Percentiles rank a stretch among this genome's conserved stretches.
phyloP scores from a whole-genome alignment of 2,797 vertebrate species.

The Diplodus sargus region DNA sequence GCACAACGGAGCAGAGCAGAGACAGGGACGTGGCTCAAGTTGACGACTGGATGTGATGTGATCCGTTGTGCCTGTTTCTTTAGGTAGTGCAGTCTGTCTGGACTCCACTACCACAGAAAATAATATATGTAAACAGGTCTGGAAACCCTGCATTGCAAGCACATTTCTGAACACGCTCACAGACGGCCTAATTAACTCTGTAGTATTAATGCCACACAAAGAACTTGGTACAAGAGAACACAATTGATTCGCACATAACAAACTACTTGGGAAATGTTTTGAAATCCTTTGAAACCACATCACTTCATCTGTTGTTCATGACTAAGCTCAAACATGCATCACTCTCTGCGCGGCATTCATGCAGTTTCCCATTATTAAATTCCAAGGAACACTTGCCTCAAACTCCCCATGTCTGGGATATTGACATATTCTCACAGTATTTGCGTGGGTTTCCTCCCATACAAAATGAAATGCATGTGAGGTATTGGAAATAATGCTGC shows the following conservation, averaged over 20 bases:
- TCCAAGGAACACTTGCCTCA: background rate
- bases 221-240: background rate
- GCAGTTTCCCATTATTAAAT: background rate
- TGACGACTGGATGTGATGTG: too few relatives aligned
- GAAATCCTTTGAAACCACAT: background rate
- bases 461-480: slow-evolving; percentile 28
- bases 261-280: background rate
- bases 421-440: background rate
- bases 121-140: background rate
- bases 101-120: too few relatives aligned
- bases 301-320: background rate
- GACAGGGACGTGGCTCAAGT: too few relatives aligned
- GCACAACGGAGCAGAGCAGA: too few relatives aligned
- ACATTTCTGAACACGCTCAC: background rate
- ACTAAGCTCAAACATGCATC: background rate
- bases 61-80: too few relatives aligned
- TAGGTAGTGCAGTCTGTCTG: too few relatives aligned
- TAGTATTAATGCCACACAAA: background rate
- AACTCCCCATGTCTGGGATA: background rate
- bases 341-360: background rate
- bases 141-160: background rate
- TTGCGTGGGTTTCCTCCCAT: slow-evolving; percentile 21
- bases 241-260: background rate
- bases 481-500: background rate
- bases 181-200: background rate